Conservation (phyloP, 2,888 invertebrate genomes). For the Parnassius apollo region DNA sequence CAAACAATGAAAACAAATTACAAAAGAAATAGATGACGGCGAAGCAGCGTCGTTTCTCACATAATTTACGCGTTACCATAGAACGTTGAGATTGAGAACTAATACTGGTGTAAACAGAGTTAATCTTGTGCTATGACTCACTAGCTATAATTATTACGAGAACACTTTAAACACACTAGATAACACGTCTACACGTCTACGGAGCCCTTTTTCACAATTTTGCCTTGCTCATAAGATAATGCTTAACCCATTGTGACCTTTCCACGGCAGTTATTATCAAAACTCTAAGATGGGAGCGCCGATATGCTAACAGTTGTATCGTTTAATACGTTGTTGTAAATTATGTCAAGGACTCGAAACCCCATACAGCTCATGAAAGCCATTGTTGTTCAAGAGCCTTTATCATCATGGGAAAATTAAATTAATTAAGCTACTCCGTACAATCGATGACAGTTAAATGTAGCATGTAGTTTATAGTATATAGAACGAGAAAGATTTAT, state of each 20-base stretch:
- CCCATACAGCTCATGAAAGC: constrained; percentile 34
- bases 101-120: constrained; percentile 17
- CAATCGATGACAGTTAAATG: constrained; percentile 14
- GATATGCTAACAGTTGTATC: constrained; percentile 42
- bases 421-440: constrained; percentile 51
- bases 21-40: too few relatives aligned
- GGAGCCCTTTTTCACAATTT: constrained; percentile 26
- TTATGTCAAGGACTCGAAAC: constrained; percentile 59
- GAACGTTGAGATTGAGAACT: constrained; percentile 18
- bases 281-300: constrained; percentile 45
- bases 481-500: too few relatives aligned
- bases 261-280: constrained; percentile 21
- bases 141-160: constrained; percentile 10
- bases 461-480: too few relatives aligned
- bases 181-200: constrained; percentile 22
- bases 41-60: background rate
- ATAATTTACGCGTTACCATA: background rate
- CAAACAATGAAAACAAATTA: too few relatives aligned
- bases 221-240: constrained; percentile 15
- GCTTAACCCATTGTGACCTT: constrained; percentile 18
- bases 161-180: constrained; percentile 14
- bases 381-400: constrained; percentile 41
- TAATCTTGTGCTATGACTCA: constrained; percentile 23
- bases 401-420: constrained; percentile 64
- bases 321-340: constrained; percentile 46